phyloP scores from a whole-genome alignment of 2,113 vertebrate species.

The Clarias gariepinus region DNA sequence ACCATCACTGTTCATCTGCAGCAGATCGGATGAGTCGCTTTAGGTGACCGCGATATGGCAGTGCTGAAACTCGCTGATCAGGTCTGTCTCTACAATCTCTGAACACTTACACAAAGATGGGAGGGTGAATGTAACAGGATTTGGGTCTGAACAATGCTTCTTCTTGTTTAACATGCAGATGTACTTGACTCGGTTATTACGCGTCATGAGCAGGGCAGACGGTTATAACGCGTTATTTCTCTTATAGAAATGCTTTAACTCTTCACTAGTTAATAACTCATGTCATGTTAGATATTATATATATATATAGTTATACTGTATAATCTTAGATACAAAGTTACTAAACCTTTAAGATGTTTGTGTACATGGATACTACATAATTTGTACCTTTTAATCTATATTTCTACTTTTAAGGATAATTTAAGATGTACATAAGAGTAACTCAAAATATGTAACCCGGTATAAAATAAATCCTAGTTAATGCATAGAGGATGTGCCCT shows the following conservation, averaged over 20 bases:
- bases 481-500: background rate
- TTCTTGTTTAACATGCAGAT: background rate
- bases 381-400: background rate
- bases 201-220: background rate
- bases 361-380: background rate
- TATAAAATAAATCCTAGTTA: background rate
- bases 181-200: background rate
- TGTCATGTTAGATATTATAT: background rate
- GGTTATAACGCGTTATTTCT: background rate
- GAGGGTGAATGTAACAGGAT: background rate
- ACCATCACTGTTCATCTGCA: background rate
- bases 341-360: background rate
- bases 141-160: background rate
- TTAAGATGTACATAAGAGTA: background rate
- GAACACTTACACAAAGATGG: slow-evolving; percentile 29
- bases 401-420: background rate
- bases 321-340: background rate
- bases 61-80: slow-evolving; percentile 79
- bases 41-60: slow-evolving; percentile 74
- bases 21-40: slow-evolving; percentile 63
- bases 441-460: background rate
- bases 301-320: no score
- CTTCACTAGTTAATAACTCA: no score
- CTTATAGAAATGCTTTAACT: background rate
- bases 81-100: slow-evolving; percentile 63